A percentile compares a stretch with the other conserved stretches of the same genome.
Conservation (phyloP, 2,113 vertebrate genomes). For the Glareola pratincola region DNA sequence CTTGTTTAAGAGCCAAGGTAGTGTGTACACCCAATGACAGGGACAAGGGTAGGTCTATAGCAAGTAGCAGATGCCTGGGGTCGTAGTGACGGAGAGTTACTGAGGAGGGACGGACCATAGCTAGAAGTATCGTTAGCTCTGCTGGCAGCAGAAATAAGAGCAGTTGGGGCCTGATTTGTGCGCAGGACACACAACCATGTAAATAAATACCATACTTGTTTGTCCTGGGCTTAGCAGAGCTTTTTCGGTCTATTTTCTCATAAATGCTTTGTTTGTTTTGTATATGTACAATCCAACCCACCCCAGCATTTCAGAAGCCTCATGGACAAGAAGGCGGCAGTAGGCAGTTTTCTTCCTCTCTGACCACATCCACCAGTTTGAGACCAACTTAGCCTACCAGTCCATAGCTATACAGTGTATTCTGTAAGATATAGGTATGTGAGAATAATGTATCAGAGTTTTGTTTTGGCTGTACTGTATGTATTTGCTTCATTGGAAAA, state of each 20-base stretch:
- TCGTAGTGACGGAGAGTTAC: background rate
- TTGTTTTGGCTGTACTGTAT: conserved; percentile 63
- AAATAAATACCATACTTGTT: conserved; percentile 44
- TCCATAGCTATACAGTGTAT: conserved; percentile 45
- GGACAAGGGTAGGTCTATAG: background rate
- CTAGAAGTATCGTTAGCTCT: background rate
- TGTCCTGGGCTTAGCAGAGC: conserved; percentile 17
- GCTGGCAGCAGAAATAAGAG: background rate
- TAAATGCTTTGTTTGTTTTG: conserved; percentile 39
- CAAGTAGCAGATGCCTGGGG: background rate
- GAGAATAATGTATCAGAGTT: conserved; percentile 47
- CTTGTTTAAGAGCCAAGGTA: background rate
- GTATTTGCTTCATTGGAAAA: conserved; percentile 70
- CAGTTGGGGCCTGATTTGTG: background rate
- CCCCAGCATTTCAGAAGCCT: conserved; percentile 67
- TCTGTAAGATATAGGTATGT: conserved; percentile 63
- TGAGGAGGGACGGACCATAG: background rate
- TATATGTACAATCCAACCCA: conserved; percentile 50
- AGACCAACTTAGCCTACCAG: conserved; percentile 13
- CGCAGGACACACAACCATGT: background rate
- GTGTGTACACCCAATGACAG: background rate
- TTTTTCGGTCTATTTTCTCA: background rate
- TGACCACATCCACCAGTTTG: conserved; percentile 8
- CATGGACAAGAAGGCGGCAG: conserved; percentile 27
- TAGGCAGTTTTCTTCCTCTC: conserved; percentile 38